phyloP scores from a whole-genome alignment of 1,140 invertebrate species.

The Druon quercuslanigerum region DNA sequence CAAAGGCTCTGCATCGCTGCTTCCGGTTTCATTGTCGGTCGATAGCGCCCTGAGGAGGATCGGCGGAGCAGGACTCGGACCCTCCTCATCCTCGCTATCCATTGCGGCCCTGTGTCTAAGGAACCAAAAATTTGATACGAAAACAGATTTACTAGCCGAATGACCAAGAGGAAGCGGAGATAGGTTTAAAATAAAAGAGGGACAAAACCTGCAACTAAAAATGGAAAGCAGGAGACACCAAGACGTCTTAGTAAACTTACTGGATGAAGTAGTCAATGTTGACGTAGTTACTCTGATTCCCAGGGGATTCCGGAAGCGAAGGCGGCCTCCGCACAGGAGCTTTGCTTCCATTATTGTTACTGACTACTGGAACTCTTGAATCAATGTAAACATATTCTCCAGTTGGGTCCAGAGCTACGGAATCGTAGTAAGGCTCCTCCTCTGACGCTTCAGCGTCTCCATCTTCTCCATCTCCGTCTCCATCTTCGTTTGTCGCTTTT shows the following conservation, averaged over 20 bases:
- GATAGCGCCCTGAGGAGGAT: conserved; percentile 71
- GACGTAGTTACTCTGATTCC: conserved; percentile 88
- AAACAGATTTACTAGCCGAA: conserved; percentile 41
- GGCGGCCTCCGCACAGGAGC: conserved; percentile 67
- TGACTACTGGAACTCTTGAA: conserved; percentile 75
- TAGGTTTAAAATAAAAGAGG: conserved; percentile 36
- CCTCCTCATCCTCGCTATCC: conserved; percentile 73
- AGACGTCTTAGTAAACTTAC: conserved; percentile 74
- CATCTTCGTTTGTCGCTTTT: conserved; percentile 66
- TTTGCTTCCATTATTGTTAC: conserved; percentile 64
- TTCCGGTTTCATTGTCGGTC: conserved; percentile 73
- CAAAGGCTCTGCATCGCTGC: conserved; percentile 72
- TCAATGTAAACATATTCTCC: conserved; percentile 87
- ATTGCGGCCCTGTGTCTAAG: conserved; percentile 70
- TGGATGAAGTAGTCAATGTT: conserved; percentile 93
- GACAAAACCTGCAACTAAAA: conserved; percentile 21
- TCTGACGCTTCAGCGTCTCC: conserved; percentile 76
- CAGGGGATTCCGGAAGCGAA: conserved; percentile 83
- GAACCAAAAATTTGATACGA: conserved; percentile 42
- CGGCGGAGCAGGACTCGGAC: conserved; percentile 68
- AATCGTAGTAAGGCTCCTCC: conserved; percentile 89
- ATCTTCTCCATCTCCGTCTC: conserved; percentile 68
- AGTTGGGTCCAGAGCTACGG: conserved; percentile 86
- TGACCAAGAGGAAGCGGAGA: conserved; percentile 37
- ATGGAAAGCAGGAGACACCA: conserved; percentile 11